Conservation (phyloP, 2,113 vertebrate genomes). For the Austrofundulus limnaeus region DNA sequence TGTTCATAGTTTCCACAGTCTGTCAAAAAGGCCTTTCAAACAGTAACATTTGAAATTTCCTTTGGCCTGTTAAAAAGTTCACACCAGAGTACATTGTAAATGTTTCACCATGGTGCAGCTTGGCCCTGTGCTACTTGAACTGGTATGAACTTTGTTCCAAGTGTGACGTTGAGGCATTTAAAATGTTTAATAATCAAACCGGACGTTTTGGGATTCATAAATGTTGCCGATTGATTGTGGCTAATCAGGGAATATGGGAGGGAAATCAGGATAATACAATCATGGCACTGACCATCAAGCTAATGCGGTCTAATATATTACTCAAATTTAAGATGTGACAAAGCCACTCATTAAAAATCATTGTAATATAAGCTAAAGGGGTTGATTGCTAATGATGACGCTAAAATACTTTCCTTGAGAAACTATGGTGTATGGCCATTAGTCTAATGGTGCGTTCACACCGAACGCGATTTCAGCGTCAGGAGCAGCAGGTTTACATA, state of each 20-base stretch:
- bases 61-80: background rate
- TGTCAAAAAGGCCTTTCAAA: background rate
- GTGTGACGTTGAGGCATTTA: conserved; percentile 6
- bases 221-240: conserved; percentile 6
- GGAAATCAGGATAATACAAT: no score
- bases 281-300: no score
- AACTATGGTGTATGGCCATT: no score
- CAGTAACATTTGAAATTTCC: background rate
- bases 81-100: conserved; percentile 27
- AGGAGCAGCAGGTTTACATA: no score
- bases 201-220: background rate
- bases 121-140: background rate
- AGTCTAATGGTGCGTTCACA: no score
- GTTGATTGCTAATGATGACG: no score
- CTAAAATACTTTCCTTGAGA: no score
- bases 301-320: no score
- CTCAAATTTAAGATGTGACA: no score
- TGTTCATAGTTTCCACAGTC: background rate
- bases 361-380: no score
- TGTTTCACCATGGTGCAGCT: conserved; percentile 31
- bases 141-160: conserved; percentile 36
- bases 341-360: no score
- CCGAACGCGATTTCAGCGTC: no score
- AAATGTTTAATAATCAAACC: conserved; percentile 54
- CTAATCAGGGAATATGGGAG: conserved; percentile 13